These are phyloP conservation scores for Ailurus styani DNA, from an alignment of 2,113 vertebrate genomes.

Conservation along the genomic window DNA sequence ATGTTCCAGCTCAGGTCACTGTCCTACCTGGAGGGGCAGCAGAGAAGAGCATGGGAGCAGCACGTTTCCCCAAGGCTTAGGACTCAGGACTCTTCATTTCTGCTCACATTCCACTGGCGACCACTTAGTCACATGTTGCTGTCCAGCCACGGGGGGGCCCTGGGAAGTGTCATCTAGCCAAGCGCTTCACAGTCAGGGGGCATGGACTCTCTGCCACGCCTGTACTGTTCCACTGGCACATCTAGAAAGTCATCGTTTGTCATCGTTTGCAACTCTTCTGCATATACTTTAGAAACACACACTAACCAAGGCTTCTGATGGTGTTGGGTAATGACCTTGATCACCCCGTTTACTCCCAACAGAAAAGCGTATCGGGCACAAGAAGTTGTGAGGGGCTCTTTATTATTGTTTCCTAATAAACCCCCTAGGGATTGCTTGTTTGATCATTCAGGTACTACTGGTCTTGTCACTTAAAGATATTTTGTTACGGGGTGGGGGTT, in stretches of 20 bases:
- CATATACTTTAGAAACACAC: accelerated
- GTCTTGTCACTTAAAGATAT: conserved; percentile 24
- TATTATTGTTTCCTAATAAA: not conserved
- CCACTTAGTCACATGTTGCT: not conserved
- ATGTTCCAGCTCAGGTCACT: not conserved
- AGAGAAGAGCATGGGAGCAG: not conserved
- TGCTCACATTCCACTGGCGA: not conserved
- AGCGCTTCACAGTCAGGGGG: not conserved
- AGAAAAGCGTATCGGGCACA: not conserved
- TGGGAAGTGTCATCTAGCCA: not conserved
- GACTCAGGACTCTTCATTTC: not conserved
- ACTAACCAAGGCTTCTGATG: not conserved
- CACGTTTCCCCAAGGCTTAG: not conserved
- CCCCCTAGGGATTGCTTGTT: not conserved
- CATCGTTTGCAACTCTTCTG: not conserved
- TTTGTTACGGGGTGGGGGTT: not conserved
- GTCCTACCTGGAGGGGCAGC: not conserved
- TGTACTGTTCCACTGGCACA: not conserved
- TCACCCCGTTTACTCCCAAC: not conserved
- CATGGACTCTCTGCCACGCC: not conserved
- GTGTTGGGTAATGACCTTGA: not conserved
- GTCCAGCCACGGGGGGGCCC: not conserved
- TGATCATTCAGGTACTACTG: not conserved
- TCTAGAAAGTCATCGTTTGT: not conserved
- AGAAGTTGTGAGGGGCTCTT: not conserved